Evolutionary conservation across 2,888 invertebrate genomes (phyloP).

Genomic region (Hyles lineata): DNA sequence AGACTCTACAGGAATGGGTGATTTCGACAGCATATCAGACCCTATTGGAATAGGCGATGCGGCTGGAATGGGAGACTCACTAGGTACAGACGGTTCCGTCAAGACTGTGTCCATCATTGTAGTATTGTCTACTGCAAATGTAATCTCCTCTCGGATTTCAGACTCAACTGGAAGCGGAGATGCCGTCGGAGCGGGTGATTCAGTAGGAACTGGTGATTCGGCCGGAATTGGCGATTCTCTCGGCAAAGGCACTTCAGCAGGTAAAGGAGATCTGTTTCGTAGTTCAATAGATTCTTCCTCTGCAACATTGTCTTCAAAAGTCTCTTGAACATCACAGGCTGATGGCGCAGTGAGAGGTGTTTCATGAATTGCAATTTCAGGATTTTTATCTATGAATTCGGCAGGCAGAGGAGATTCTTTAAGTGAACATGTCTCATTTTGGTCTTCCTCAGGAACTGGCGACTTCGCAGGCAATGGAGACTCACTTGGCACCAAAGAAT

Average conservation of each 20-base stretch:
- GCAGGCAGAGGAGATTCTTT: neutral
- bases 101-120: neutral
- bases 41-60: constrained; percentile 42
- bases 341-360: neutral
- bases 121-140: constrained; percentile 23
- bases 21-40: constrained; percentile 40
- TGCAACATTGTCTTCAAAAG: constrained; percentile 7
- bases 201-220: constrained; percentile 39
- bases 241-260: constrained; percentile 34
- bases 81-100: constrained; percentile 35
- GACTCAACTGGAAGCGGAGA: constrained; percentile 44
- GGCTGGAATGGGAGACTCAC: constrained; percentile 45
- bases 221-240: constrained; percentile 37
- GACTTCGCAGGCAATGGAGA: neutral
- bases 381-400: neutral
- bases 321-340: neutral
- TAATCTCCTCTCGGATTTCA: constrained; percentile 40
- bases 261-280: constrained; percentile 10
- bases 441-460: neutral
- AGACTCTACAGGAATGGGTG: constrained; percentile 37
- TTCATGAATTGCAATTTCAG: neutral
- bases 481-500: neutral
- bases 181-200: constrained; percentile 38
- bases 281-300: constrained; percentile 32
- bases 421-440: neutral